Evolutionary conservation across 2,888 invertebrate genomes (phyloP), one percentile per base, ranked within the genome.

Genomic region (Ganaspis brasiliensis): DNA sequence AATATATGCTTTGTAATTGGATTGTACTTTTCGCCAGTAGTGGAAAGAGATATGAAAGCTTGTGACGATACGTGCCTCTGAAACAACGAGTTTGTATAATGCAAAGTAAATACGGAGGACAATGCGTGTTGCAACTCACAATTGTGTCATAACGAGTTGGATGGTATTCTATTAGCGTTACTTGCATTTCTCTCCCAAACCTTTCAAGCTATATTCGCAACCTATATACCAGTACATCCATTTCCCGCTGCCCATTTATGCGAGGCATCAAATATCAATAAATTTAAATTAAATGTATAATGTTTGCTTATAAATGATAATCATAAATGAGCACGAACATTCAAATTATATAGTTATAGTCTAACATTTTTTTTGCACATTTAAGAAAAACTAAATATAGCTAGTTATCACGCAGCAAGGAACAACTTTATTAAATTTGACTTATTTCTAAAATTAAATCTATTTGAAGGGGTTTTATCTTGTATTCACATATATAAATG

Each of bases 71-170:
- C 71, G 52, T 77, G 63, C 72, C 45, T 45, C 45, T 45, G 45
- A 45, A 45, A 45, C 45, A 45, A 45, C 45, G 45, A 45, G 45
- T 45, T 45, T 45, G 45, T 45, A 45, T 45, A 45, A 45, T 45
- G 82, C 76, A 84, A 84, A 84, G 80, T 83, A 86, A 45, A 45
- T 83, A 84, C 76, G 78, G 78, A 40, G 70, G 73, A 73, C 40
- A 63, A 24, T 63, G 78, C 79, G 73, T 76, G 78, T 84, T 74
- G 80, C 81, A 83, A 86, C 84, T 85, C 82, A 81, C 84, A 86
- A 86, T 87, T 84, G 82, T 81, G 76, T 83, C 81, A 84, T 83
- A 87, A 86, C 84, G 84, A 85, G 84, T 86, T 79, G 45, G 16
- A 10, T 21, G 72, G 57, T 72, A 80, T 86, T 84, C 87, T 84